A percentile compares a stretch with the other conserved stretches of the same genome.
These are phyloP conservation scores for Diadegma fenestrale DNA, from an alignment of 2,888 invertebrate species.

Conservation along the genomic window DNA sequence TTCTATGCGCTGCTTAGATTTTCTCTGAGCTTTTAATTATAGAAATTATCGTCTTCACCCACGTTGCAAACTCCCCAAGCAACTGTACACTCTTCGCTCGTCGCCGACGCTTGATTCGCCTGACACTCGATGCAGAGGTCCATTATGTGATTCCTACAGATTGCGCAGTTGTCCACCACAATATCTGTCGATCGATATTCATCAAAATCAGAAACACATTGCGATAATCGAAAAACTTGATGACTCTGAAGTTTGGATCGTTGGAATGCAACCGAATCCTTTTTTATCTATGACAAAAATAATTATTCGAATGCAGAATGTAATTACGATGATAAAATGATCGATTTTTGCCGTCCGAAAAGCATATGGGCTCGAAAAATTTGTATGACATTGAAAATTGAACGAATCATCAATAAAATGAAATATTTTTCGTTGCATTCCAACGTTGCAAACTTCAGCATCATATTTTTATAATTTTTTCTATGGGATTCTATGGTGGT, in stretches of 20 bases:
- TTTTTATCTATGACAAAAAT: too few relatives aligned
- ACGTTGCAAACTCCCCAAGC: conserved; percentile 99
- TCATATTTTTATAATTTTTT: too few relatives aligned
- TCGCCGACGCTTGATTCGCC: conserved; percentile 98
- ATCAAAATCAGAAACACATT: background rate
- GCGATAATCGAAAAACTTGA: background rate
- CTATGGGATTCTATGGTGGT: too few relatives aligned
- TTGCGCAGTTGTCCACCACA: conserved; percentile 99
- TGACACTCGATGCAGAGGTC: conserved; percentile 99
- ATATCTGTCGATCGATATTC: conserved; percentile 89
- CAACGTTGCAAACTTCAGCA: too few relatives aligned
- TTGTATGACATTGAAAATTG: too few relatives aligned
- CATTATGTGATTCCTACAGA: conserved; percentile 99
- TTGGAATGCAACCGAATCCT: too few relatives aligned
- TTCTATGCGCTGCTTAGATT: conserved; percentile 13
- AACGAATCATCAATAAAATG: too few relatives aligned
- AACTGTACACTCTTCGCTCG: conserved; percentile 99
- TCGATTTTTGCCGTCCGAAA: too few relatives aligned
- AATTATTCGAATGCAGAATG: too few relatives aligned
- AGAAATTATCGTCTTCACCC: conserved; percentile 80
- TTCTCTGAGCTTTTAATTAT: background rate
- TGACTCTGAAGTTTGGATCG: background rate
- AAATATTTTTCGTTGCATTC: too few relatives aligned
- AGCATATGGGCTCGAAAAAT: too few relatives aligned
- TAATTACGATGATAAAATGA: too few relatives aligned